phyloP scores from a whole-genome alignment of 2,797 vertebrate species.

The Karalla daura region DNA sequence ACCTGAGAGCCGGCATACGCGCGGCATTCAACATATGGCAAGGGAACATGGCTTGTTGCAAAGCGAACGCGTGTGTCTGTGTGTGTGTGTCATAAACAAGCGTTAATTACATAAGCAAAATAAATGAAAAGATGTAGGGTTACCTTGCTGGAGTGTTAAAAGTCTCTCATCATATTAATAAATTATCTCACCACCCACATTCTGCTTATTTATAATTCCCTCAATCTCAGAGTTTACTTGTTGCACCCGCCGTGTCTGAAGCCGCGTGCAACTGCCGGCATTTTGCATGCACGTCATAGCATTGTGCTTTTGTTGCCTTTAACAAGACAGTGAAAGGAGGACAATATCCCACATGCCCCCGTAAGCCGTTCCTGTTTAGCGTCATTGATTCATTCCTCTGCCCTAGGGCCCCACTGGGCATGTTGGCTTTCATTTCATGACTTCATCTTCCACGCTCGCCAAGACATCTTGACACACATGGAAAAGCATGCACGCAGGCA shows the following conservation, averaged over 20 bases:
- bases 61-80: too few relatives aligned
- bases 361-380: constrained; percentile 64
- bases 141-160: background rate
- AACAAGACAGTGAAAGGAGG: constrained; percentile 78
- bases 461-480: constrained; percentile 54
- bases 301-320: constrained; percentile 51
- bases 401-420: constrained; percentile 63
- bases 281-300: constrained; percentile 14
- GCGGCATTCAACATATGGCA: background rate
- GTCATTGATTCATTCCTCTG: constrained; percentile 71
- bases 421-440: constrained; percentile 70
- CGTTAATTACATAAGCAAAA: too few relatives aligned
- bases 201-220: background rate
- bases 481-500: constrained; percentile 35
- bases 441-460: constrained; percentile 49
- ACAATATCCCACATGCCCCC: constrained; percentile 64
- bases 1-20: background rate
- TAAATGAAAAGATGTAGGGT: background rate
- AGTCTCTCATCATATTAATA: background rate
- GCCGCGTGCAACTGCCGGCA: background rate
- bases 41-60: background rate
- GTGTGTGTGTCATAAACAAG: too few relatives aligned
- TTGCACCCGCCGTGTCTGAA: background rate
- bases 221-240: constrained; percentile 1
- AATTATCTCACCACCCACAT: background rate